These are phyloP conservation scores for Morpho helenor DNA, from an alignment of 2,888 invertebrate genomes.

Conservation along the genomic window DNA sequence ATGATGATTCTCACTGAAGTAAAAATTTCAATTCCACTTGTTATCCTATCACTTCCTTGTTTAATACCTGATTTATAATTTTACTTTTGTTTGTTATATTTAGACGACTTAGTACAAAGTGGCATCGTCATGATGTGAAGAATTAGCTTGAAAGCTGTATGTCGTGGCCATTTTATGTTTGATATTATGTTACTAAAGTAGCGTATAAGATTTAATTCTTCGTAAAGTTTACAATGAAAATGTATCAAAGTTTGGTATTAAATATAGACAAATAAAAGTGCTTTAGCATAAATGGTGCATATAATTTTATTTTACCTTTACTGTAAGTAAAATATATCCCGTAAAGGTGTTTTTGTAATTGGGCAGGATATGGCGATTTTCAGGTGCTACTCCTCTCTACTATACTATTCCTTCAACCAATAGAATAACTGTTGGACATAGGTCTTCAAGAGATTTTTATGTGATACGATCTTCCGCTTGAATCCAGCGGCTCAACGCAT, in stretches of 20 bases:
- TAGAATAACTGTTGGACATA: no score
- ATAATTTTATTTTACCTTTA: no score
- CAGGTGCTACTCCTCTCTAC: no score
- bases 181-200: conserved; percentile 59
- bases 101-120: conserved; percentile 61
- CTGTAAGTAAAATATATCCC: no score
- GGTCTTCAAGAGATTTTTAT: no score
- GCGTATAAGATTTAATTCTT: conserved; percentile 56
- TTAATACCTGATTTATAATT: conserved; percentile 34
- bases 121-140: conserved; percentile 51
- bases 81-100: conserved; percentile 35
- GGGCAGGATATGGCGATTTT: no score
- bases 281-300: conserved; percentile 43
- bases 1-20: conserved; percentile 45
- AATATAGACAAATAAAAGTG: conserved; percentile 74
- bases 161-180: conserved; percentile 70
- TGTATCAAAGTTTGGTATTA: conserved; percentile 61
- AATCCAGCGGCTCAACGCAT: no score
- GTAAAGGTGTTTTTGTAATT: no score
- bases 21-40: conserved; percentile 52
- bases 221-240: conserved; percentile 56
- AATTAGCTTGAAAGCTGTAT: conserved; percentile 55
- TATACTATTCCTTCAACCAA: no score
- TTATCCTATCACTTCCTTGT: conserved; percentile 61
- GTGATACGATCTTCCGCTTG: no score